Conservation (phyloP, 2,888 invertebrate species). For the Drosophila mulleri region DNA sequence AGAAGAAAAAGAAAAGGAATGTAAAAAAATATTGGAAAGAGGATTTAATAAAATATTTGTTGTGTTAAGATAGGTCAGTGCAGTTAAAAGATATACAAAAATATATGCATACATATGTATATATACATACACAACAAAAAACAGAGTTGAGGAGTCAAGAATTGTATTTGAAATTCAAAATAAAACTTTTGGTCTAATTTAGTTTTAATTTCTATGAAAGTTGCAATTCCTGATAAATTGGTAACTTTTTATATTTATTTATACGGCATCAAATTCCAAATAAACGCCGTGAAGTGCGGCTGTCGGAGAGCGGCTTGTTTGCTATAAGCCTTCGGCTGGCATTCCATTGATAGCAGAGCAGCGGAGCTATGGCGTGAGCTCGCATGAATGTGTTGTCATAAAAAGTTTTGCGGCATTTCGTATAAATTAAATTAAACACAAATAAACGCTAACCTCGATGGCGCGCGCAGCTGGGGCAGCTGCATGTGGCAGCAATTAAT, state of each 20-base stretch:
- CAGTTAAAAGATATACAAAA: too few species aligned
- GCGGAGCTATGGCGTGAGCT: background rate
- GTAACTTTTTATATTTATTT: background rate
- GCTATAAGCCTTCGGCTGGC: background rate
- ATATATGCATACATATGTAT: too few species aligned
- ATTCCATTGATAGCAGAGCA: background rate
- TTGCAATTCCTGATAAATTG: background rate
- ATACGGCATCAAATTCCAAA: background rate
- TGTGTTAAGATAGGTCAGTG: too few species aligned
- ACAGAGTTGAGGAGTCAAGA: too few species aligned
- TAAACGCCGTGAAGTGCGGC: background rate
- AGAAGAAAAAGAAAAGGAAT: too few species aligned
- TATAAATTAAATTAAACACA: conserved; percentile 77
- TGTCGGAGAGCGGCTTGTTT: background rate
- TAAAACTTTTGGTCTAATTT: background rate
- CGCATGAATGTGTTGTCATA: conserved; percentile 52
- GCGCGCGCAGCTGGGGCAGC: conserved; percentile 23
- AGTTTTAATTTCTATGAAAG: background rate
- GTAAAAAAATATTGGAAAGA: too few species aligned
- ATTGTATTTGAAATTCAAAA: too few species aligned
- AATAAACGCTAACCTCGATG: conserved; percentile 62
- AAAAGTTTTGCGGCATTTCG: conserved; percentile 60
- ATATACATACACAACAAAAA: too few species aligned
- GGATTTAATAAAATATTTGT: too few species aligned
- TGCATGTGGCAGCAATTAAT: conserved; percentile 77